A percentile compares a stretch with the other conserved stretches of the same genome.
Conservation (phyloP, 64 coral and sea anemone species). For the Stichodactyla helianthus region DNA sequence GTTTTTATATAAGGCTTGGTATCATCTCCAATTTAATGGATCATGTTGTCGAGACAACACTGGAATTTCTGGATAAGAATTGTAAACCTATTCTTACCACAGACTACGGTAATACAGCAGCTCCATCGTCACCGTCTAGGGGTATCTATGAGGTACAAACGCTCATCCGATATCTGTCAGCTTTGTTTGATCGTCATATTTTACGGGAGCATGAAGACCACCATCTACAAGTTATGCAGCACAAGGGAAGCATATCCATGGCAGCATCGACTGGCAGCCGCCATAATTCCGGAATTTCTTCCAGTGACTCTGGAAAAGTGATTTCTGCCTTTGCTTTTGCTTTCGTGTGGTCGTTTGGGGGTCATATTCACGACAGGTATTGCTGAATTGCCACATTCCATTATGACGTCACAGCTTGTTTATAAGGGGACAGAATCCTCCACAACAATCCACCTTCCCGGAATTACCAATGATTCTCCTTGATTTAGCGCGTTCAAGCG, state of each 20-base stretch:
- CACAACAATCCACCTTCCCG: too few species aligned
- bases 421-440: too few species aligned
- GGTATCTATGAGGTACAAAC: conserved; percentile 79
- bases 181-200: conserved; percentile 86
- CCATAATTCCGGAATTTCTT: conserved; percentile 61
- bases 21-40: conserved; percentile 87
- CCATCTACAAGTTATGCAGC: conserved; percentile 23
- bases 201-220: conserved; percentile 76
- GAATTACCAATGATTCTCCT: too few species aligned
- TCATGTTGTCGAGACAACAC: conserved; percentile 66
- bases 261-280: conserved; percentile 50
- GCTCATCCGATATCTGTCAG: conserved; percentile 61
- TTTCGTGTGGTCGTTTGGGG: conserved; percentile 95
- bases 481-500: too few species aligned
- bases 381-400: neutral
- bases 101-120: conserved; percentile 21
- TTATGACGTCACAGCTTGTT: neutral
- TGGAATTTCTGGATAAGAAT: conserved; percentile 58
- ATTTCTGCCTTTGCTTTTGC: conserved; percentile 86
- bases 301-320: conserved; percentile 48
- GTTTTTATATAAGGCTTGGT: conserved; percentile 58
- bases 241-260: conserved; percentile 9
- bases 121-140: conserved; percentile 37
- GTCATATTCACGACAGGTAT: conserved; percentile 94
- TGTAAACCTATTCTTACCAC: conserved; percentile 63